These are phyloP conservation scores for Pipistrellus pipistrellus DNA, from an alignment of 2,797 vertebrate species.

Conservation along the genomic window DNA sequence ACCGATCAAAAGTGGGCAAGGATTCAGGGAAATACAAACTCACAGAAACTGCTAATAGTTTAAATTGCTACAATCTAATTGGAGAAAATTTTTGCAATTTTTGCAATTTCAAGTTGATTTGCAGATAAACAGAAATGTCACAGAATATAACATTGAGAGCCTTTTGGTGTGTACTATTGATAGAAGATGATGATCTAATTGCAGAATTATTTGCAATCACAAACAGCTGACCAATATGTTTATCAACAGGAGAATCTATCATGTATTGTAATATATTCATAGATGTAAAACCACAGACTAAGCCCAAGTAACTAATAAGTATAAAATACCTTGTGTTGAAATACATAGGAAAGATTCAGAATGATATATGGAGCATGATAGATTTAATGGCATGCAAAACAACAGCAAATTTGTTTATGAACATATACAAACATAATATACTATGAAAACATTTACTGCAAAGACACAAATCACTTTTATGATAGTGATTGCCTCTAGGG, in stretches of 20 bases:
- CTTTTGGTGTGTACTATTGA: neutral
- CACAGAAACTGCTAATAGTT: neutral
- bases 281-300: slow-evolving; percentile 26
- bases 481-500: neutral
- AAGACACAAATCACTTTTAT: slow-evolving; percentile 52
- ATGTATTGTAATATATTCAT: neutral
- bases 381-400: neutral
- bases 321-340: neutral
- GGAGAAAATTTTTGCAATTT: neutral
- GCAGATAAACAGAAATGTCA: slow-evolving; percentile 10
- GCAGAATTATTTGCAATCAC: neutral
- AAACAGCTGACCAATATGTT: neutral
- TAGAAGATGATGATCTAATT: slow-evolving; percentile 8
- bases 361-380: neutral
- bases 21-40: neutral
- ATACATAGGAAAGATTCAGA: slow-evolving; percentile 21
- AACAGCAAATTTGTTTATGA: slow-evolving; percentile 53
- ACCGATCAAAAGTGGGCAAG: neutral
- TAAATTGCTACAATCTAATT: neutral
- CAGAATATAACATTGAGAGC: neutral
- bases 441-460: slow-evolving; percentile 54
- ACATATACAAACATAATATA: slow-evolving; percentile 41
- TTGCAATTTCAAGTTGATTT: neutral
- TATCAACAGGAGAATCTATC: neutral
- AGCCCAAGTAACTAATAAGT: slow-evolving; percentile 41